phyloP scores from a whole-genome alignment of 2,113 vertebrate species.

The Equus quagga region DNA sequence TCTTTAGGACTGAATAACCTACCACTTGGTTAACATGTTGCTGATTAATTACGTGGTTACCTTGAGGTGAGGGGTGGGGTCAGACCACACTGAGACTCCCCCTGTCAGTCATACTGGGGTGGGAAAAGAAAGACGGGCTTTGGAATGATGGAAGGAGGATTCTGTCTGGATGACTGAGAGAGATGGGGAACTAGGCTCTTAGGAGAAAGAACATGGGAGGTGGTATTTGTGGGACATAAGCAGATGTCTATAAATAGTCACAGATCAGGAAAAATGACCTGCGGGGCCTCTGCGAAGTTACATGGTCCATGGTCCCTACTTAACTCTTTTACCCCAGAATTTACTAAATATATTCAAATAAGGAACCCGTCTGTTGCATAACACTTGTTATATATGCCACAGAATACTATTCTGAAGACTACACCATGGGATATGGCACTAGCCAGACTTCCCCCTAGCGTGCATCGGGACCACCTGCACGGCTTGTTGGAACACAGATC shows the following conservation, averaged over 20 bases:
- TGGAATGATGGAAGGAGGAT: not conserved
- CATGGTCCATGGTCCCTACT: not conserved
- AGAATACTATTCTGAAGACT: constrained; percentile 49
- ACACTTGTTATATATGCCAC: not conserved
- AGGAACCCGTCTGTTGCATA: not conserved
- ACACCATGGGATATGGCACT: not conserved
- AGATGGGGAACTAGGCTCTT: not conserved
- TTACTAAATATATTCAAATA: constrained; percentile 20
- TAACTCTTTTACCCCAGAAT: not conserved
- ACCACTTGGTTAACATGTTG: not conserved
- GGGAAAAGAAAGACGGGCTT: not conserved
- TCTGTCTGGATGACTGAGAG: not conserved
- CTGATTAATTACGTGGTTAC: not conserved
- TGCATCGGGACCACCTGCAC: not conserved
- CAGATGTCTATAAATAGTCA: not conserved
- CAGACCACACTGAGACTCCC: not conserved
- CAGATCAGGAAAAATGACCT: constrained; percentile 4
- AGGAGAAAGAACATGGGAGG: not conserved
- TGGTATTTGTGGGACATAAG: not conserved
- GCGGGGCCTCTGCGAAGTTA: not conserved
- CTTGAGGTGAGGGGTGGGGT: not conserved
- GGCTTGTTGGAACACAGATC: not conserved
- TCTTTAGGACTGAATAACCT: constrained; percentile 7
- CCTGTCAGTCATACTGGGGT: not conserved
- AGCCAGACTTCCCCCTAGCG: not conserved